Conservation (phyloP, 2,888 invertebrate genomes). For the Erebia ligea region DNA sequence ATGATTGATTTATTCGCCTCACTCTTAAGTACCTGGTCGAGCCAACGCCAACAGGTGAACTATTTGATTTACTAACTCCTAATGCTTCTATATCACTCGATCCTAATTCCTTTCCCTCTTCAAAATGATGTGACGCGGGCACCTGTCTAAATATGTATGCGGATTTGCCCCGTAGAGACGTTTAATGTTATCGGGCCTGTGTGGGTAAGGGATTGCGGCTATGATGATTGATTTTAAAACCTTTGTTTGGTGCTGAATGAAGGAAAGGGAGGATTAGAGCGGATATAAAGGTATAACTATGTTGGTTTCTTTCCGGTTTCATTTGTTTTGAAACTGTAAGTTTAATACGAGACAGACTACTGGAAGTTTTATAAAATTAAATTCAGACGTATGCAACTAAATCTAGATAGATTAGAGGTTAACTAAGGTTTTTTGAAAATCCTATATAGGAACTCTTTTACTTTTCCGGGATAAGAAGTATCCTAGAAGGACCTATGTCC, state of each 20-base stretch:
- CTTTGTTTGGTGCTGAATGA: slow-evolving; percentile 25
- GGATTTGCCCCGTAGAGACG: slow-evolving; percentile 57
- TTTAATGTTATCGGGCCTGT: slow-evolving; percentile 46
- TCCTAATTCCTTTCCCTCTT: slow-evolving; percentile 70
- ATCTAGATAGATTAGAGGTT: too few relatives aligned
- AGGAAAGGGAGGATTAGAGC: slow-evolving; percentile 20
- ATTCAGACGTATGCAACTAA: too few relatives aligned
- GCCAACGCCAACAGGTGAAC: slow-evolving; percentile 73
- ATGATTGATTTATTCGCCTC: slow-evolving; percentile 76
- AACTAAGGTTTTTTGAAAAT: too few relatives aligned
- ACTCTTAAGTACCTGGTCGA: slow-evolving; percentile 50
- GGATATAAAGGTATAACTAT: not conserved
- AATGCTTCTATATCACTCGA: slow-evolving; percentile 71
- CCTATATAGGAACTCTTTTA: too few relatives aligned
- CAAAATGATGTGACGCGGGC: slow-evolving; percentile 71
- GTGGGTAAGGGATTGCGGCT: slow-evolving; percentile 51
- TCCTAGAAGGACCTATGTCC: too few relatives aligned
- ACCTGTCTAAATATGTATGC: slow-evolving; percentile 49
- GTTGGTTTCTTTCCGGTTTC: slow-evolving; percentile 8
- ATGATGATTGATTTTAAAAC: slow-evolving; percentile 64
- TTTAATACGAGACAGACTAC: not conserved
- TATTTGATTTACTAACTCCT: slow-evolving; percentile 75
- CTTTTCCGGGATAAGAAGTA: too few relatives aligned
- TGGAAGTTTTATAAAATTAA: not conserved
- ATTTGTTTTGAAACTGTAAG: not conserved